phyloP scores from a whole-genome alignment of 2,113 vertebrate genomes.

The Emydura subglobosa region DNA sequence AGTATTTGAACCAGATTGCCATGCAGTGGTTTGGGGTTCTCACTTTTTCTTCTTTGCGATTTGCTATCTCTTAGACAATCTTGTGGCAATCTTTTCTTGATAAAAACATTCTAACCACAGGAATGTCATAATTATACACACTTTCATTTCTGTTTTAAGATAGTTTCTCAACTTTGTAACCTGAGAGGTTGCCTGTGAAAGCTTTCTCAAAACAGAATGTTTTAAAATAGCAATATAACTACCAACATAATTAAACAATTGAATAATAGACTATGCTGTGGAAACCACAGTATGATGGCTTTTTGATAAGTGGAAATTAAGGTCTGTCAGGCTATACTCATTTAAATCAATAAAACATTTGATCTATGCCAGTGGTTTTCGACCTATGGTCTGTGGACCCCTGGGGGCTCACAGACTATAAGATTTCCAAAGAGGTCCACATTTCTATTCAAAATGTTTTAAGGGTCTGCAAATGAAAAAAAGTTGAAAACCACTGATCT shows the following conservation, averaged over 20 bases:
- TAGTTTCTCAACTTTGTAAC: not conserved
- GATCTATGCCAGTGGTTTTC: no score
- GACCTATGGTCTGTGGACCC: no score
- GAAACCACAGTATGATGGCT: not conserved
- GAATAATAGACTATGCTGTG: not conserved
- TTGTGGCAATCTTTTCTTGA: no score
- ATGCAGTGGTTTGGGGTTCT: no score
- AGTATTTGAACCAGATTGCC: no score
- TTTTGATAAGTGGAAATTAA: not conserved
- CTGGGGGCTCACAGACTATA: not conserved
- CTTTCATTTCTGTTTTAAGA: not conserved
- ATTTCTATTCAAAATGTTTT: not conserved
- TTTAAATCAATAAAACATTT: not conserved
- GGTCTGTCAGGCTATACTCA: not conserved
- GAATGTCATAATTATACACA: not conserved
- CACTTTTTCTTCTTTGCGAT: no score
- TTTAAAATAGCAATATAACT: no score
- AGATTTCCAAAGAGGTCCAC: not conserved
- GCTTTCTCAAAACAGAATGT: no score
- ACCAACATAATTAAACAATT: not conserved
- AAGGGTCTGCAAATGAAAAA: not conserved
- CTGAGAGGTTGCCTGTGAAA: no score
- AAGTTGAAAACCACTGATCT: not conserved
- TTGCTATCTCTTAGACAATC: no score
- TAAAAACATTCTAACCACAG: no score